Base-by-base conservation (phyloP, 2,797 vertebrate species). In the Benthosema pterotum region DNA sequence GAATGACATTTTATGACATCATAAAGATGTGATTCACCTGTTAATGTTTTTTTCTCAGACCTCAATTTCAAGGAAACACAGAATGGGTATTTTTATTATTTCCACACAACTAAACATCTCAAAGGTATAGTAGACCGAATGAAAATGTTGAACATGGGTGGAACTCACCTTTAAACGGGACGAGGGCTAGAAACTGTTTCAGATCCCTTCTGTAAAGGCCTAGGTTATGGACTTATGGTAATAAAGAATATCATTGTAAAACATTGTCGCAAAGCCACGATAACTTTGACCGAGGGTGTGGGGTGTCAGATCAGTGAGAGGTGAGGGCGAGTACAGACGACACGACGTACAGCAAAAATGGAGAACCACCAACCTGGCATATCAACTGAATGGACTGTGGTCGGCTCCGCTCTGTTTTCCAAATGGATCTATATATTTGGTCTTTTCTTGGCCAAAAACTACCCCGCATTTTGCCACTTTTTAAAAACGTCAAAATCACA, bases 221-320 rank as follows among this genome's bases (percentile, higher is more conserved):
- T 12, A 11, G 11, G 16, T 22, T 18, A 72, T 65, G 72, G 22
- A 25, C 22, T 52, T 61, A 55, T 6, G 28, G 43, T 49, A 3
- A 69, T 86, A 78, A 95, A 94, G 96, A 97, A 97, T 97, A 99
- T 96, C 96, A 95, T 90, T 88, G 93, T 93, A 94, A 99, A 98
- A 97, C 97, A 98, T 95, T 90, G 79, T 91, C 88, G 90, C 91
- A 69, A 94, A 94, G 95, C 94, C 32, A 38, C 93, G 22, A 79
- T 87, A 90, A 93, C 94, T 91, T 92, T 87, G 91, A 93, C 93
- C 94, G 32, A 38, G 32, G 32, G 32, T 38, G 32, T 38, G 32
- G 32, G 32, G 32, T 38, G 32, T 38, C 32, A 38, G 9, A 9
- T 38, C 32, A 38, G 9, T 38, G 32, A 9, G 28, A 16, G 13